Evolutionary conservation across 2,888 invertebrate genomes (phyloP), one percentile per base, ranked within the genome.

Genomic region (Pheosia gnoma): DNA sequence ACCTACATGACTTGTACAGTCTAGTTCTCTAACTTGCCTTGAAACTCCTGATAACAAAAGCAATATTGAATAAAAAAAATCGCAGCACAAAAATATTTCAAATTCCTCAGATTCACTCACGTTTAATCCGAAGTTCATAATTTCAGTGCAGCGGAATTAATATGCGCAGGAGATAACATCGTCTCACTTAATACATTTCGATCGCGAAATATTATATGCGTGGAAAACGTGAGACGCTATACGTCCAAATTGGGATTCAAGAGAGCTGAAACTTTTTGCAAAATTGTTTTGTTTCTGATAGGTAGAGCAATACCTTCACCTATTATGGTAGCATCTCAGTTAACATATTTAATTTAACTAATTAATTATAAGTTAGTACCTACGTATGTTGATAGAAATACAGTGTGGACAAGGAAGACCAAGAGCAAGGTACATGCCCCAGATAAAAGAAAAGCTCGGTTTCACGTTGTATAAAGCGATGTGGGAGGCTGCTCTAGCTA

Each of bases 161-260:
- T 86, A 85, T 83, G 83, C 79, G 77, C 65, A 68, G 39, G 67
- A 69, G 86, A 88, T 87, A 86, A 83, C 73, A 86, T 86, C 86
- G 74, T 64, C 71, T 81, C 81, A 82, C 71, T 81, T 81, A 82
- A 83, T 81, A 80, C 79, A 78, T 80, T 79, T 80, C 80, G 83
- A 86, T 85, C 79, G 86, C 81, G 87, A 86, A 88, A 88, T 83
- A 76, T 82, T 84, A 88, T 87, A 86, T 72, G 83, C 87, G 86
- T 86, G 86, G 84, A 82, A 85, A 81, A 75, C 68, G 71, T 72
- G 55, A 8, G 11, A 38, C 10, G 55, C 39, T 25, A 52, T 41
- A 53, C 54, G 59, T 52, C 58, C 55, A 63, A 60, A 65, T 51
- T 62, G 58, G 60, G 63, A 63, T 63, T 57, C 52, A 53, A 43